Base-by-base conservation (phyloP, 2,113 vertebrate species). In the Channa maculata region DNA sequence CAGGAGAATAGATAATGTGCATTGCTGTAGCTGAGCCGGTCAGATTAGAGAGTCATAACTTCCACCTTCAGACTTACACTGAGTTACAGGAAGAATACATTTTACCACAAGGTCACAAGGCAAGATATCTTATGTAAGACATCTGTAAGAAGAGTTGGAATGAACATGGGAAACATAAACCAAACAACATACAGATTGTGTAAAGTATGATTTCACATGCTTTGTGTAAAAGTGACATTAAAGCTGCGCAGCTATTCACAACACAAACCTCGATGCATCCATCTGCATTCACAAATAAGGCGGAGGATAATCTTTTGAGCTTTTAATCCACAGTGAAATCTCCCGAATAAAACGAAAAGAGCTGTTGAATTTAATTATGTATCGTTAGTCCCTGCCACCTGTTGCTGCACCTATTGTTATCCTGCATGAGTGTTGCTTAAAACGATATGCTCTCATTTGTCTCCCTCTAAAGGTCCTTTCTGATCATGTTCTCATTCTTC, bases 131-230 rank as follows among this genome's bases (percentile, higher is more conserved):
- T n/a, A 41, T 53, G 0, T 44, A 14, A 46, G 95, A 64, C 94
- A 95, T 86, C 84, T 92, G 74, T 96, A 92, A 81, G 70, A 34
- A 81, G 70, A 34, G 46, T 73, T 48, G 53, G 9, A 13, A 48
- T 14, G 34, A 48, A 10, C 1, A 15, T 24, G 24, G 0, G 24
- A 49, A 8, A 76, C 33, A 2, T 1, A 33, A 13, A 77, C 5
- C 15, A 70, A 65, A 38, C 1, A 55, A 46, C 46, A 14, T 37
- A 14, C 3, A 38, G 5, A 50, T 34, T 2, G 44, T 44, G 4
- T 5, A 2, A 24, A 43, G 11, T 36, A 34, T 44, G 45, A n/a
- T n/a, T 60, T 3, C 69, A 39, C 57, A 60, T 72, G 72, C 15
- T 46, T 0, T 38, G 36, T 54, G 33, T 13, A 3, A 53, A 6